Percentiles rank a stretch among this genome's conserved stretches.
phyloP scores from a whole-genome alignment of 2,113 vertebrate species.

The Taxidea taxus region DNA sequence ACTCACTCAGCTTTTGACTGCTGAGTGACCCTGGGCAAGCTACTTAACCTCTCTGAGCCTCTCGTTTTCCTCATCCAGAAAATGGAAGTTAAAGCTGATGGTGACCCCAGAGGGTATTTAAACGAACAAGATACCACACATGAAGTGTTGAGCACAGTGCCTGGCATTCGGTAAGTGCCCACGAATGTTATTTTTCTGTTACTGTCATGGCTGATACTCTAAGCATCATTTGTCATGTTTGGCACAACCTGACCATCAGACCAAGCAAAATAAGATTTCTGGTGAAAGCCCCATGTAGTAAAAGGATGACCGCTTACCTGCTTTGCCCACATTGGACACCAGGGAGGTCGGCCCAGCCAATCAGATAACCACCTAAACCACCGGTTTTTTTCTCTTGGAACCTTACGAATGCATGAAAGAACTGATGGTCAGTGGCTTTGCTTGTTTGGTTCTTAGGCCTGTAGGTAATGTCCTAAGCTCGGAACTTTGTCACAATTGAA shows the following conservation, averaged over 20 bases:
- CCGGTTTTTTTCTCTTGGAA: not conserved
- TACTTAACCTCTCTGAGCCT: not conserved
- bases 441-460: not conserved
- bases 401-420: not conserved
- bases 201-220: not conserved
- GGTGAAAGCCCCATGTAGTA: not conserved
- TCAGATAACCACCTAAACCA: not conserved
- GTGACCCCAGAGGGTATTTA: not conserved
- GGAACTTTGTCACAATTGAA: accelerated
- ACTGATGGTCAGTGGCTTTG: not conserved
- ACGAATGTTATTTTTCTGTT: not conserved
- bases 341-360: not conserved
- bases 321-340: not conserved
- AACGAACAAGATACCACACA: not conserved
- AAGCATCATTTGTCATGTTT: not conserved
- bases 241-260: not conserved
- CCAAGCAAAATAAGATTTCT: not conserved
- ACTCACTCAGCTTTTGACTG: not conserved
- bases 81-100: not conserved
- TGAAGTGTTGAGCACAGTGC: not conserved
- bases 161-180: not conserved
- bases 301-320: not conserved
- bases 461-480: not conserved
- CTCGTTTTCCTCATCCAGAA: not conserved
- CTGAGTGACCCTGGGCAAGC: not conserved